Evolutionary conservation across 2,113 vertebrate genomes (phyloP).

Genomic region (Grammomys surdaster): DNA sequence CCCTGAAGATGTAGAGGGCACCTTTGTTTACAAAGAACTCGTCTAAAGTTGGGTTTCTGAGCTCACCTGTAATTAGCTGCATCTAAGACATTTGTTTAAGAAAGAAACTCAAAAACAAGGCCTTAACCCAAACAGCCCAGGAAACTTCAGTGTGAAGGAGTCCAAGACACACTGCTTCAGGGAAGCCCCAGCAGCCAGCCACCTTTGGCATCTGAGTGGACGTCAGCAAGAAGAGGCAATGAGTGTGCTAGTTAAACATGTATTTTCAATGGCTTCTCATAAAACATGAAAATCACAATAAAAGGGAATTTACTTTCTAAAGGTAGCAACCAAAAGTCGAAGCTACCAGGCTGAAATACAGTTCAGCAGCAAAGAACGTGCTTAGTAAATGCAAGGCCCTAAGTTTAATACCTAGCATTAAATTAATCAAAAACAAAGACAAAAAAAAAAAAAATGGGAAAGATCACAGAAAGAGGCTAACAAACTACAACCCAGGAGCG

Average conservation of each 20-base stretch:
- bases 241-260: not conserved
- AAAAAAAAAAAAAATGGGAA: not conserved
- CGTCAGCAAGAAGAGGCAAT: not conserved
- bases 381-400: not conserved
- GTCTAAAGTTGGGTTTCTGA: constrained; percentile 19
- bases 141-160: not conserved
- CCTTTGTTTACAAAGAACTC: not conserved
- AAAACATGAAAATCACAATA: not conserved
- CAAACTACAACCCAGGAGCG: not conserved
- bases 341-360: not conserved
- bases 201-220: not conserved
- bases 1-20: not conserved
- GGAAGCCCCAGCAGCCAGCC: not conserved
- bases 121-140: not conserved
- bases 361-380: not conserved
- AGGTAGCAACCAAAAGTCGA: not conserved
- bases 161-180: not conserved
- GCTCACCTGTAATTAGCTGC: constrained; percentile 14
- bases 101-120: not conserved
- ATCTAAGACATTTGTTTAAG: constrained; percentile 42
- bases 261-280: not conserved
- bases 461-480: not conserved
- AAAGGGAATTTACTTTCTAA: not conserved
- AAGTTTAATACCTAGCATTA: not conserved
- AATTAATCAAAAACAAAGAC: not conserved